These are phyloP conservation scores for Platyscapa corneri DNA, from an alignment of 1,140 invertebrate genomes.

Conservation along the genomic window DNA sequence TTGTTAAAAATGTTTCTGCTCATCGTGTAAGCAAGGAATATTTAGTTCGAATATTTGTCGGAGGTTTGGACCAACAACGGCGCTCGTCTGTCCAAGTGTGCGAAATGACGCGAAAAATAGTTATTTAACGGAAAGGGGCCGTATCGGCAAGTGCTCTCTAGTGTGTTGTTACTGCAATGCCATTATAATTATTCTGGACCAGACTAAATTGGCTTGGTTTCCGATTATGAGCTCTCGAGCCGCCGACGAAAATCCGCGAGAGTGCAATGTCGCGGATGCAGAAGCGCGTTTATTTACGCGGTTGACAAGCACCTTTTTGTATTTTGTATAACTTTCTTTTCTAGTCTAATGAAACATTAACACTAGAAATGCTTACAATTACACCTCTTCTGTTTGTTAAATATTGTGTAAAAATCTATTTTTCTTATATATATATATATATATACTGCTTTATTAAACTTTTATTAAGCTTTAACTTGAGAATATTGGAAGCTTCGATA, in stretches of 20 bases:
- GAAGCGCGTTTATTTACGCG: background rate
- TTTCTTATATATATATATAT: too few relatives aligned
- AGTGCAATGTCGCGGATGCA: background rate
- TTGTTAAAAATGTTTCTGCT: too few relatives aligned
- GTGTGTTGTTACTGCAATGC: conserved; percentile 39
- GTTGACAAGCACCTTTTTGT: background rate
- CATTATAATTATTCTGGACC: conserved; percentile 62
- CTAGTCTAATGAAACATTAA: too few relatives aligned
- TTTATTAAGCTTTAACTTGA: too few relatives aligned
- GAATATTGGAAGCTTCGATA: too few relatives aligned
- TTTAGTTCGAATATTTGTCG: too few relatives aligned
- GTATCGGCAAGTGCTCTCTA: conserved; percentile 58
- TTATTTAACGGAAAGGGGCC: conserved; percentile 59
- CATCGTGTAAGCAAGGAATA: too few relatives aligned
- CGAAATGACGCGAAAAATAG: conserved; percentile 61
- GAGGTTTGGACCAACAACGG: too few relatives aligned
- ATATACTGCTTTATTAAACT: too few relatives aligned
- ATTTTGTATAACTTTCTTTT: background rate
- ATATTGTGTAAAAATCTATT: too few relatives aligned
- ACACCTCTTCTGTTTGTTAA: too few relatives aligned
- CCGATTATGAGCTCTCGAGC: background rate
- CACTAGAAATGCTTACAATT: too few relatives aligned
- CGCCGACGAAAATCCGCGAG: background rate
- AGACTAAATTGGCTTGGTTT: conserved; percentile 55
- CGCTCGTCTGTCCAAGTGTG: background rate